Evolutionary conservation across 2,888 invertebrate genomes (phyloP), one percentile per base, ranked within the genome.

Genomic region (Campoplex capitator): DNA sequence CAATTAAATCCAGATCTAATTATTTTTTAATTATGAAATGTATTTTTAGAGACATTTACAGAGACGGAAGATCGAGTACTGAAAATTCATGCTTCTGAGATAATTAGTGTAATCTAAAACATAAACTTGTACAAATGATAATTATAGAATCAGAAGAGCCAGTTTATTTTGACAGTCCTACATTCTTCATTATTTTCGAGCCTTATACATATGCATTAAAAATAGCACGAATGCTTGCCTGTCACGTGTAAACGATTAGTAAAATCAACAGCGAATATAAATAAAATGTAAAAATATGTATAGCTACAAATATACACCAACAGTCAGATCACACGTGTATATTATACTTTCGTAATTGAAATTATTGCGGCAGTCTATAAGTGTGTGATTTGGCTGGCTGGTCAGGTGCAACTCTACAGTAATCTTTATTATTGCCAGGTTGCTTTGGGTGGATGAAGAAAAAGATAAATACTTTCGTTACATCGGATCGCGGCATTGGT

Each of bases 331-430:
- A 54, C 67, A 8, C 67, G 51, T 23, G 51, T 67, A 38, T 68
- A 51, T 77, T 77, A 28, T 38, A 70, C 35, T 81, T 81, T 51
- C 67, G 74, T 65, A 74, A 75, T 81, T 81, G 65, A 54, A 74
- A 81, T 65, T n/a, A 81, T 81, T 16, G 54, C 73, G 62, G 45
- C 56, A 51, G 54, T 16, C 42, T 38, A 6, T 51, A 13, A 81
- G 80, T 51, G 38, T 70, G 75, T 48, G 58, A 68, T 76, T 83
- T 83, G 82, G 68, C 70, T 83, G 82, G 56, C 58, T 58, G 70
- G 76, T 83, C 75, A 75, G 68, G 68, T 76, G 82, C 75, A 83
- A 75, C 73, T 42, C 68, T 16, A 68, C 23, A 28, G 8, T 68
- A 58, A 74, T 73, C 62, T 28, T 74, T 62, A 73, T 74, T 73